These are phyloP conservation scores for Luffia ferchaultella DNA, from an alignment of 2,888 invertebrate genomes.

Conservation along the genomic window DNA sequence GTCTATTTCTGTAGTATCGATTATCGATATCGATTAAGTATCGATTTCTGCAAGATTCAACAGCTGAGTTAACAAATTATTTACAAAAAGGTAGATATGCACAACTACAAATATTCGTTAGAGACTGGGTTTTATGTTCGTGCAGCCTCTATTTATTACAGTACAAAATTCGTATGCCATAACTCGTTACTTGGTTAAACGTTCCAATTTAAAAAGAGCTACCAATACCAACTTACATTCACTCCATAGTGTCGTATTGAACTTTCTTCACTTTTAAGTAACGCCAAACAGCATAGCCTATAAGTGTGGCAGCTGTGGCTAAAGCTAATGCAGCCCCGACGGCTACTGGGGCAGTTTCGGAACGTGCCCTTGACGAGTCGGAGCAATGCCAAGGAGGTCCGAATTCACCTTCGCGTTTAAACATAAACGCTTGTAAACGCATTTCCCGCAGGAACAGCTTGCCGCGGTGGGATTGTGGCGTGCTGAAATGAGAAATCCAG, in stretches of 20 bases:
- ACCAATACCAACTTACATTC: constrained; percentile 24
- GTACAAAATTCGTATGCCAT: no score
- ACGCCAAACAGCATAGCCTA: constrained; percentile 86
- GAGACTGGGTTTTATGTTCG: no score
- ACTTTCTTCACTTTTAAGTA: constrained; percentile 91
- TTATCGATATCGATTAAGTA: no score
- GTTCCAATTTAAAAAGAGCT: no score
- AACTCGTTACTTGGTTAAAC: no score
- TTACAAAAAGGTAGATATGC: no score
- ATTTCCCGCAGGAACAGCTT: constrained; percentile 73
- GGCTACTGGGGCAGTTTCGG: constrained; percentile 86
- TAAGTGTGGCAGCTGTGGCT: constrained; percentile 80
- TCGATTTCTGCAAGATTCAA: no score
- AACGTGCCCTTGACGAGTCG: constrained; percentile 56
- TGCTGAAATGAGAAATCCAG: no score
- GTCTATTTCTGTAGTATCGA: no score
- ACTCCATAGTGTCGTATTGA: constrained; percentile 92
- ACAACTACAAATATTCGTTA: no score
- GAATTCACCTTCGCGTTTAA: constrained; percentile 76
- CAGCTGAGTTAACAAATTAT: no score
- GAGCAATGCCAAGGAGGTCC: constrained; percentile 75
- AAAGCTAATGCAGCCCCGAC: constrained; percentile 86
- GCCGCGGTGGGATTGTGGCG: constrained; percentile 49
- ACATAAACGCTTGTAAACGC: constrained; percentile 89
- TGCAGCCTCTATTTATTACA: no score